These are phyloP conservation scores for Hippocampus zosterae DNA, from an alignment of 2,113 vertebrate species.

Conservation along the genomic window DNA sequence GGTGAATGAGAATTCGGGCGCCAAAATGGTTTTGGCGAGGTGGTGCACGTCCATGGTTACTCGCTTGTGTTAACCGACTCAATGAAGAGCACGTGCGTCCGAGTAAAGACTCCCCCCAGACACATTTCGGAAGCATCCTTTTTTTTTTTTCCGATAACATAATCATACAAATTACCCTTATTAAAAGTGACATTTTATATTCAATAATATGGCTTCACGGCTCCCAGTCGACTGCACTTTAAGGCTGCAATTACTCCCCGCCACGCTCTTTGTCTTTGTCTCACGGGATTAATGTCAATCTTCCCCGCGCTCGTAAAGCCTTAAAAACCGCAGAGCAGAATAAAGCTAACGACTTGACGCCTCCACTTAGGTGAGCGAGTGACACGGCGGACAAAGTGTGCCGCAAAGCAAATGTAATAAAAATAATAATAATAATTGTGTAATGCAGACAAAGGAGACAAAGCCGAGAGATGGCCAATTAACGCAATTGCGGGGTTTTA, in stretches of 20 bases:
- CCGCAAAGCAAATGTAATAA: conserved; percentile 31
- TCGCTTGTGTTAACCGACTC: background rate
- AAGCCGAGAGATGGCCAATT: conserved; percentile 27
- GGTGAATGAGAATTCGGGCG: too few species aligned
- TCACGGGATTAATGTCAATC: conserved; percentile 46
- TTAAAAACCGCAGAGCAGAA: conserved; percentile 19
- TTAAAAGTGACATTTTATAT: conserved; percentile 26
- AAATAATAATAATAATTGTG: conserved; percentile 25
- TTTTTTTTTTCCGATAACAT: conserved; percentile 5
- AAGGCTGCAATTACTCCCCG: conserved; percentile 22
- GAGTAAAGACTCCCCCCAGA: conserved; percentile 7
- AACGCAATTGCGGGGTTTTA: conserved; percentile 50
- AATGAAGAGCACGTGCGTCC: background rate
- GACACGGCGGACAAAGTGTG: conserved; percentile 25
- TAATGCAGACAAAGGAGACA: conserved; percentile 38
- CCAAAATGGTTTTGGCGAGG: background rate
- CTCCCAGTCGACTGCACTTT: conserved; percentile 13
- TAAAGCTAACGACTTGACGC: conserved; percentile 41
- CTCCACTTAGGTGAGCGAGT: conserved; percentile 17
- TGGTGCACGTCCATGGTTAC: background rate
- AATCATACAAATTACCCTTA: conserved; percentile 8
- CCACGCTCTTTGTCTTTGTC: conserved; percentile 11
- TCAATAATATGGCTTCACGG: conserved; percentile 19
- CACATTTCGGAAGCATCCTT: conserved; percentile 5
- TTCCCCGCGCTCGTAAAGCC: conserved; percentile 22